A percentile compares a stretch with the other conserved stretches of the same genome.
These are phyloP conservation scores for Chymomyza costata DNA, from an alignment of 1,140 invertebrate species.

Conservation along the genomic window DNA sequence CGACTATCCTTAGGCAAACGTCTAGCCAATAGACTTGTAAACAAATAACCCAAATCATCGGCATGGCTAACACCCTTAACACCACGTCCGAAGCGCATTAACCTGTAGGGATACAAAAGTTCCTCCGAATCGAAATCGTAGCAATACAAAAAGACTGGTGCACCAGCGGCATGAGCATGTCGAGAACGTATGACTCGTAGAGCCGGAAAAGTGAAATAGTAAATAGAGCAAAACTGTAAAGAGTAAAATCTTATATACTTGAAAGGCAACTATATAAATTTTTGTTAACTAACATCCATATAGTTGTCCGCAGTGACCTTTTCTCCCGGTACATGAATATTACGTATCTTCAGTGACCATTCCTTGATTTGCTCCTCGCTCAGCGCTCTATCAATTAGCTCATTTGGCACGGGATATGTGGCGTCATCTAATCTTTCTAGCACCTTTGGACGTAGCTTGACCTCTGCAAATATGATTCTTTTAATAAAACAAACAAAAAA, in stretches of 20 bases:
- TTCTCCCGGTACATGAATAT: constrained; percentile 46
- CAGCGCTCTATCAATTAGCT: constrained; percentile 29
- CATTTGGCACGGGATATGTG: constrained; percentile 48
- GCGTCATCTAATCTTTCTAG: constrained; percentile 45
- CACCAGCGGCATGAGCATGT: constrained; percentile 53
- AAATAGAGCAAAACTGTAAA: constrained; percentile 56
- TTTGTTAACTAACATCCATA: constrained; percentile 51
- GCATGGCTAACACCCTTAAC: constrained; percentile 77
- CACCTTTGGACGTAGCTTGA: constrained; percentile 37
- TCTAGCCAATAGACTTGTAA: constrained; percentile 75
- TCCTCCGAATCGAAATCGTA: constrained; percentile 74
- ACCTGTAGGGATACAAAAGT: constrained; percentile 50
- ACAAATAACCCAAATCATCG: constrained; percentile 81
- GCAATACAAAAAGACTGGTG: constrained; percentile 76
- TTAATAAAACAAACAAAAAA: no score
- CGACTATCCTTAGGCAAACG: constrained; percentile 68
- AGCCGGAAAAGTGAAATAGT: constrained; percentile 72
- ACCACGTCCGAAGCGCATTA: constrained; percentile 73
- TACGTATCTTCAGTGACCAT: constrained; percentile 40
- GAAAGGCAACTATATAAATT: not conserved
- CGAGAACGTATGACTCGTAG: constrained; percentile 65
- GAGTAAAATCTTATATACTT: not conserved
- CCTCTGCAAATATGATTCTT: constrained; percentile 25
- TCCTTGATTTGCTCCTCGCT: constrained; percentile 30
- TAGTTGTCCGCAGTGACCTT: constrained; percentile 51